phyloP scores from a whole-genome alignment of 2,797 vertebrate genomes.

The Sciurus vulgaris region DNA sequence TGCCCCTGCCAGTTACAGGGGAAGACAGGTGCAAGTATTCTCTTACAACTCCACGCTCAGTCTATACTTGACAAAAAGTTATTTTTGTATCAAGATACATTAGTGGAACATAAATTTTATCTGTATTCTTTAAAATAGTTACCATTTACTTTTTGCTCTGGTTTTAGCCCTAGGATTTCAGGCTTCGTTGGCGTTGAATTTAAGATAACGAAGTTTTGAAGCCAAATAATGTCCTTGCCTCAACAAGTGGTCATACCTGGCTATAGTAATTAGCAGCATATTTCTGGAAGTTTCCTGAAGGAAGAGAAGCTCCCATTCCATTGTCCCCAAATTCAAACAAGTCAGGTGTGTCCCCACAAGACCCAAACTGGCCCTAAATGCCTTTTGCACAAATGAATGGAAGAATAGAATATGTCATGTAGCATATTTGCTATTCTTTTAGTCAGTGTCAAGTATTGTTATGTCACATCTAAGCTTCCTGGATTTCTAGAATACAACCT shows the following conservation, averaged over 20 bases:
- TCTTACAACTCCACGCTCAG: not conserved
- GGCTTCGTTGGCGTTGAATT: not conserved
- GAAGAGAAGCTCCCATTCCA: not conserved
- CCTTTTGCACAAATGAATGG: not conserved
- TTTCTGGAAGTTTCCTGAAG: constrained; percentile 31
- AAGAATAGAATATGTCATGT: not conserved
- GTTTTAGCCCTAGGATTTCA: constrained; percentile 34
- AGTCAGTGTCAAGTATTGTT: not conserved
- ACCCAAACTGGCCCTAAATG: not conserved
- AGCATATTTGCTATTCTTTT: constrained; percentile 9
- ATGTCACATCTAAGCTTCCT: not conserved
- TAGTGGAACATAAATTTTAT: constrained; percentile 2
- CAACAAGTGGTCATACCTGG: not conserved
- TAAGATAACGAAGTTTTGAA: constrained; percentile 1
- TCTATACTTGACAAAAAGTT: not conserved
- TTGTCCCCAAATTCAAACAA: constrained; percentile 20
- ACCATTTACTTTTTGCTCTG: not conserved
- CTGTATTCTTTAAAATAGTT: constrained; percentile 4
- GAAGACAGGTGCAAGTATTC: not conserved
- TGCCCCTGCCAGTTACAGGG: not conserved
- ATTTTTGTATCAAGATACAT: constrained; percentile 35
- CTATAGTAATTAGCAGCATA: not conserved
- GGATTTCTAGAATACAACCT: constrained; percentile 3
- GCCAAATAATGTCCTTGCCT: constrained; percentile 18
- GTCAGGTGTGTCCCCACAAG: not conserved